phyloP scores from a whole-genome alignment of 2,797 vertebrate species.

The Champsocephalus gunnari region DNA sequence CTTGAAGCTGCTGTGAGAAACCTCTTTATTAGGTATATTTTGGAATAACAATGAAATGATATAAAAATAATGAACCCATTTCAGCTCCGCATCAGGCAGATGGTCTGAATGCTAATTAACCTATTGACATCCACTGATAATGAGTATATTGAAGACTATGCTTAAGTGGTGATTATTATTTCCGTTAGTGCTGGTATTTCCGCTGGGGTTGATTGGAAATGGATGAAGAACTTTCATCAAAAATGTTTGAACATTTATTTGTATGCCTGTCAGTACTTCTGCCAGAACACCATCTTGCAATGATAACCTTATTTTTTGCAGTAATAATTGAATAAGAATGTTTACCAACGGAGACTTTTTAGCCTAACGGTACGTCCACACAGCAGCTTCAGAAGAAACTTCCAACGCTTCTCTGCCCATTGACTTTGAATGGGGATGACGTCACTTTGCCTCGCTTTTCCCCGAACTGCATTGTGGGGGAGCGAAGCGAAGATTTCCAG shows the following conservation, averaged over 20 bases:
- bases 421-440: too few relatives aligned
- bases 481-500: too few relatives aligned
- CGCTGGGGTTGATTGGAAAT: conserved; percentile 47
- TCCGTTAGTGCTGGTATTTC: conserved; percentile 52
- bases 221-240: conserved; percentile 11
- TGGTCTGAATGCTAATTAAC: conserved; percentile 54
- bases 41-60: conserved; percentile 19
- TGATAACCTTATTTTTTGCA: conserved; percentile 34
- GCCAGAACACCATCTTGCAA: conserved; percentile 26
- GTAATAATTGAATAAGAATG: conserved; percentile 49
- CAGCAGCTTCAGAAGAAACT: too few relatives aligned
- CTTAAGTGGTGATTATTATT: conserved; percentile 67
- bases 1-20: conserved; percentile 2
- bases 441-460: too few relatives aligned
- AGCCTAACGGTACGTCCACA: conserved; percentile 20
- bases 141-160: conserved; percentile 39
- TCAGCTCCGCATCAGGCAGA: conserved; percentile 22
- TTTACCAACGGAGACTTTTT: conserved; percentile 36
- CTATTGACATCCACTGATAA: conserved; percentile 63
- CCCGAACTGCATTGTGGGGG: too few relatives aligned
- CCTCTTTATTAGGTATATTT: conserved; percentile 28
- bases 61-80: conserved; percentile 26
- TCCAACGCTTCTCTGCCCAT: too few relatives aligned
- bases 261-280: conserved; percentile 26
- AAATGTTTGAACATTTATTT: conserved; percentile 13